Percentiles rank a stretch among this genome's conserved stretches.
Conservation (phyloP, 2,888 invertebrate genomes). For the Melinaea menophilus region DNA sequence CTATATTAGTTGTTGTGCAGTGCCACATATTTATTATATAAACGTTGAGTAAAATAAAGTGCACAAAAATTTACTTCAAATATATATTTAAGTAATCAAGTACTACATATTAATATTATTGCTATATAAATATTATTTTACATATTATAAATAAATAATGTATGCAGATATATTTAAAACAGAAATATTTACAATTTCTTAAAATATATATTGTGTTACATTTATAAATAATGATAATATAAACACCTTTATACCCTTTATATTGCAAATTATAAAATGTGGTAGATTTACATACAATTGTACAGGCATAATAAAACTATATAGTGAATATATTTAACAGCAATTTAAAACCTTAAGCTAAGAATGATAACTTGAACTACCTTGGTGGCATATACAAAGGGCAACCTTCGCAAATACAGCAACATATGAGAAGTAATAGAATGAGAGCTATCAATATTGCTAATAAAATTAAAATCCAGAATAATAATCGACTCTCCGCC, state of each 20-base stretch:
- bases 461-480: conserved; percentile 88
- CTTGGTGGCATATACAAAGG: conserved; percentile 88
- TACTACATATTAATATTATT: conserved; percentile 8
- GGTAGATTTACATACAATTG: too few relatives aligned
- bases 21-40: neutral
- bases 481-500: conserved; percentile 84
- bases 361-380: conserved; percentile 50
- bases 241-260: too few relatives aligned
- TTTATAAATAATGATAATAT: too few relatives aligned
- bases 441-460: conserved; percentile 85
- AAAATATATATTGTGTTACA: too few relatives aligned
- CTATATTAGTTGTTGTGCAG: conserved; percentile 13
- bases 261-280: too few relatives aligned
- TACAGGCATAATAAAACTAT: neutral
- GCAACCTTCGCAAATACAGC: conserved; percentile 91
- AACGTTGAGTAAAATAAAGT: conserved; percentile 9
- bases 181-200: too few relatives aligned
- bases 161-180: too few relatives aligned
- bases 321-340: conserved; percentile 7
- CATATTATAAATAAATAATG: neutral
- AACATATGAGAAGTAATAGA: conserved; percentile 84
- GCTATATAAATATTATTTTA: conserved; percentile 2
- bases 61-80: neutral
- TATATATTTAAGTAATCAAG: neutral
- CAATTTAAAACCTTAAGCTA: conserved; percentile 5